Conservation (phyloP, 2,888 invertebrate genomes). For the Drosophila prostipennis region DNA sequence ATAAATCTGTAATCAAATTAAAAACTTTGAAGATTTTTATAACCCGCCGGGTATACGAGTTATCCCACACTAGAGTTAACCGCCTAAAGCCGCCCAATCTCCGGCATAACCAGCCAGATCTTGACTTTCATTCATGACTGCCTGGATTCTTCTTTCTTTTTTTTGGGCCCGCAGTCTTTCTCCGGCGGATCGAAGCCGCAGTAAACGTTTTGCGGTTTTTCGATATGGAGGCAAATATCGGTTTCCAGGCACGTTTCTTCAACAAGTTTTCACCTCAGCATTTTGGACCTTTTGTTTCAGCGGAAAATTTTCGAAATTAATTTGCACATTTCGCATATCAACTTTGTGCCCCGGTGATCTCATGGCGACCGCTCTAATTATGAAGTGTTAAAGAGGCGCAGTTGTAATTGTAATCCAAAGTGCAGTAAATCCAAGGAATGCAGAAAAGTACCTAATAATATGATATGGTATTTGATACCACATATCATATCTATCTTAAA, state of each 20-base stretch:
- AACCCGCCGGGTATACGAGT: slow-evolving; percentile 4
- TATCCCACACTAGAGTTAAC: slow-evolving; percentile 52
- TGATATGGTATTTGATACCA: background rate
- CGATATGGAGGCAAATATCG: slow-evolving; percentile 1
- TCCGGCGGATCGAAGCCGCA: slow-evolving; percentile 7
- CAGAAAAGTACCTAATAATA: slow-evolving; percentile 1
- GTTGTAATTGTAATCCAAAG: slow-evolving; percentile 22
- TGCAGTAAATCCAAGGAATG: slow-evolving; percentile 17
- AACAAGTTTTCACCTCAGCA: slow-evolving; percentile 35
- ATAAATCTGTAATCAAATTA: slow-evolving; percentile 24
- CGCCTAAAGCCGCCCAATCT: slow-evolving; percentile 66
- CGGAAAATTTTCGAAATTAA: slow-evolving; percentile 56
- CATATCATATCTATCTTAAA: background rate
- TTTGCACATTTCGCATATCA: slow-evolving; percentile 53
- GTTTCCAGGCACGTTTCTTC: slow-evolving; percentile 22
- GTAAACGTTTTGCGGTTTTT: slow-evolving; percentile 34
- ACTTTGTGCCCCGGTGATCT: slow-evolving; percentile 35
- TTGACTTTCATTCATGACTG: slow-evolving; percentile 55
- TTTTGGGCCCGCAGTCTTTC: slow-evolving; percentile 20
- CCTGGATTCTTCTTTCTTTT: slow-evolving; percentile 1
- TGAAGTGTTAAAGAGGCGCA: slow-evolving; percentile 44
- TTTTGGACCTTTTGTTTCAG: slow-evolving; percentile 35
- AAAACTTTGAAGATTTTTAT: slow-evolving; percentile 28
- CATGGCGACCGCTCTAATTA: slow-evolving; percentile 42
- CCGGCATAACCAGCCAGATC: slow-evolving; percentile 63